These are phyloP conservation scores for Coracopsis vasa DNA, from an alignment of 2,113 vertebrate genomes.

Conservation along the genomic window DNA sequence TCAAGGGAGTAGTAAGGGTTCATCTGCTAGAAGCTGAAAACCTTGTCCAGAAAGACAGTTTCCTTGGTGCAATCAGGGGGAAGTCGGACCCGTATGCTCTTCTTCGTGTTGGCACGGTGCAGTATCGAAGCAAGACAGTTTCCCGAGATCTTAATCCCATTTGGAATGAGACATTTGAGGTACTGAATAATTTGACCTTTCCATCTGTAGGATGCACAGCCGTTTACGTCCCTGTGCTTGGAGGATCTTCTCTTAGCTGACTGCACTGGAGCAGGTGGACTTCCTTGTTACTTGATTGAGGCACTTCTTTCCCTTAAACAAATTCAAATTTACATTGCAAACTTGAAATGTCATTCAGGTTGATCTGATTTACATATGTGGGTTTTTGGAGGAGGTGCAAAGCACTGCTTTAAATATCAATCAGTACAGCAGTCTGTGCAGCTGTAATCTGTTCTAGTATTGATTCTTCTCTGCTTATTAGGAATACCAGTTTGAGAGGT, in stretches of 20 bases:
- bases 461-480: neutral
- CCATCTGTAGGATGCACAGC: neutral
- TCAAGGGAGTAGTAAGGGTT: slow-evolving; percentile 92
- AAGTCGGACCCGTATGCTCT: slow-evolving; percentile 92
- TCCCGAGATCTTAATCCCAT: slow-evolving; percentile 83
- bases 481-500: neutral
- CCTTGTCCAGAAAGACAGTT: slow-evolving; percentile 87
- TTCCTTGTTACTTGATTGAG: neutral
- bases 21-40: slow-evolving; percentile 85
- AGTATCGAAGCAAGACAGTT: slow-evolving; percentile 85
- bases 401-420: slow-evolving; percentile 28
- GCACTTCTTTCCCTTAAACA: neutral
- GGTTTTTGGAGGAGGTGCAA: slow-evolving; percentile 34
- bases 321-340: neutral
- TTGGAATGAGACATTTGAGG: slow-evolving; percentile 94
- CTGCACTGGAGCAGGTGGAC: neutral
- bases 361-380: slow-evolving; percentile 34
- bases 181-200: slow-evolving; percentile 49
- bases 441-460: neutral
- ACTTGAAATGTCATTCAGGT: neutral
- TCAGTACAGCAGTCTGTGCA: neutral
- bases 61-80: slow-evolving; percentile 88
- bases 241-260: slow-evolving; percentile 4
- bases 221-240: neutral
- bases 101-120: slow-evolving; percentile 80